Percentiles rank a stretch among this genome's conserved stretches.
Evolutionary conservation across 2,113 vertebrate species (phyloP).

Genomic region (Tupaia chinensis): DNA sequence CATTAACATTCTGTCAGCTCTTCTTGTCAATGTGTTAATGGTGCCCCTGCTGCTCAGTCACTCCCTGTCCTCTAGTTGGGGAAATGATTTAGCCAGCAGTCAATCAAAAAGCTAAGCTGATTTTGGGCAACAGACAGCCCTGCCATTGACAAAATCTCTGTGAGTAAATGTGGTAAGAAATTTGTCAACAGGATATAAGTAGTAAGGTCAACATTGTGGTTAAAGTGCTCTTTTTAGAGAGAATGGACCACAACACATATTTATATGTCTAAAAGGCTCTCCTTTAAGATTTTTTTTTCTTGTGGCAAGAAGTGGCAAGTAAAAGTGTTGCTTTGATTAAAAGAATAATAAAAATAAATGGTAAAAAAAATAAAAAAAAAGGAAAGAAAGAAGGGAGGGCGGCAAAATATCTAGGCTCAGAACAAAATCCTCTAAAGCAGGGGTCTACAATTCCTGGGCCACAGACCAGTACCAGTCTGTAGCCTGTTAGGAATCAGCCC

Average conservation of each 20-base stretch:
- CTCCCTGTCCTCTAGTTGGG: constrained; percentile 47
- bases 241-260: neutral
- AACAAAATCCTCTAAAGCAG: neutral
- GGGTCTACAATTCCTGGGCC: no score
- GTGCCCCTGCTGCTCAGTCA: constrained; percentile 77
- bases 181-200: constrained; percentile 23
- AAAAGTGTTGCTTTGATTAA: constrained; percentile 16
- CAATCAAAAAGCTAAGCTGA: constrained; percentile 73
- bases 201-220: constrained; percentile 62
- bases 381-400: neutral
- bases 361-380: neutral
- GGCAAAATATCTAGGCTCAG: neutral
- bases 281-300: constrained; percentile 26
- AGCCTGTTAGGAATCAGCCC: no score
- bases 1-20: constrained; percentile 78
- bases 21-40: constrained; percentile 71
- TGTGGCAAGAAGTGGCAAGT: neutral
- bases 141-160: constrained; percentile 65
- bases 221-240: constrained; percentile 49
- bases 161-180: constrained; percentile 58
- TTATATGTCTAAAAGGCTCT: constrained; percentile 37
- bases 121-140: neutral
- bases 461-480: no score
- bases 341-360: neutral
- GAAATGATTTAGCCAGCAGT: constrained; percentile 67